These are phyloP conservation scores for Scalopus aquaticus DNA, from an alignment of 2,113 vertebrate species.

Conservation along the genomic window DNA sequence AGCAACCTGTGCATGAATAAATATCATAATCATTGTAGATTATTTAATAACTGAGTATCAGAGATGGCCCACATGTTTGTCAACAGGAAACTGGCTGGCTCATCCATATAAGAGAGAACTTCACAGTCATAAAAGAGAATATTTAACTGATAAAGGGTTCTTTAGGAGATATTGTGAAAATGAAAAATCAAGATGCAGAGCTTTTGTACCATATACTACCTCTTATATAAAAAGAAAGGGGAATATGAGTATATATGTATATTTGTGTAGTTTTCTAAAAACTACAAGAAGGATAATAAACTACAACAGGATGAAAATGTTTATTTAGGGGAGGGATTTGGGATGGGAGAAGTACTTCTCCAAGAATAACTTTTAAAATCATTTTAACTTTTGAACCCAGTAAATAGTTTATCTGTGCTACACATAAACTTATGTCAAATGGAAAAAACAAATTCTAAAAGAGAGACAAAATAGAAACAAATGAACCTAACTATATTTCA, in stretches of 20 bases:
- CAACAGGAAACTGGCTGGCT: neutral
- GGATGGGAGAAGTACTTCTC: neutral
- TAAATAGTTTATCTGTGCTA: neutral
- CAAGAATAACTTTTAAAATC: neutral
- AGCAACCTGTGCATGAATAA: neutral
- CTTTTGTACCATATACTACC: neutral
- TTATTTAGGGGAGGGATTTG: neutral
- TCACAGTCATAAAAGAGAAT: neutral
- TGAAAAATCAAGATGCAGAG: neutral
- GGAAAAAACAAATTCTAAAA: neutral
- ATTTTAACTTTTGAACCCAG: neutral
- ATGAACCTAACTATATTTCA: neutral
- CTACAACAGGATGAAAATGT: neutral
- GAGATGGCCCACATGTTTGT: neutral
- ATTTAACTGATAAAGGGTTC: neutral
- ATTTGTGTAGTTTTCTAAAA: neutral
- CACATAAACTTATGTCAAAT: neutral
- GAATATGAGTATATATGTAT: neutral
- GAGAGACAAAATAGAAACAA: neutral
- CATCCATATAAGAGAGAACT: neutral
- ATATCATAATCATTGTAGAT: neutral
- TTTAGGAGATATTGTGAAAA: neutral
- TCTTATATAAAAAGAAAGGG: neutral
- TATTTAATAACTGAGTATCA: neutral
- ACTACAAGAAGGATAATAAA: neutral